A percentile compares a stretch with the other conserved stretches of the same genome.
These are phyloP conservation scores for Stegastes partitus DNA, from an alignment of 2,113 vertebrate genomes.

Conservation along the genomic window DNA sequence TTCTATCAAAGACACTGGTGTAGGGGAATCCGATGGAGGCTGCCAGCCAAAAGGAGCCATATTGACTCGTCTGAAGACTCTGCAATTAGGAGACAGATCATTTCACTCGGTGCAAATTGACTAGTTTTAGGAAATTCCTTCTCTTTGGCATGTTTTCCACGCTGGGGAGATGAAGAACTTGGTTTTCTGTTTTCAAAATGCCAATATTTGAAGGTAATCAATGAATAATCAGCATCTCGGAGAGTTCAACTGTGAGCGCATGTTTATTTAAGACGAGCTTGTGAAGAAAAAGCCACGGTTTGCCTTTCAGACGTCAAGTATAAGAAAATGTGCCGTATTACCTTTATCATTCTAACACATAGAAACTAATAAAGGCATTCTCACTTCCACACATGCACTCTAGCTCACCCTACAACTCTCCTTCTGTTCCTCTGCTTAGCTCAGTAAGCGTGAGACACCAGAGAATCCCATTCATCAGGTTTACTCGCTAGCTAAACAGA, in stretches of 20 bases:
- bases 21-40: slow-evolving; percentile 4
- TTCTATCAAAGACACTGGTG: slow-evolving; percentile 1
- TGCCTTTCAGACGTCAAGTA: no score
- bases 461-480: slow-evolving; percentile 78
- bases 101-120: neutral
- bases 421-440: slow-evolving; percentile 62
- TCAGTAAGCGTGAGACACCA: slow-evolving; percentile 67
- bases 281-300: neutral
- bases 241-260: neutral
- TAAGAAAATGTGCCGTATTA: neutral
- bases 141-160: neutral
- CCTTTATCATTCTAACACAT: slow-evolving; percentile 21
- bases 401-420: slow-evolving; percentile 36
- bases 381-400: slow-evolving; percentile 29
- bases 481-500: slow-evolving; percentile 77
- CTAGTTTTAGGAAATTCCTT: neutral
- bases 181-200: neutral
- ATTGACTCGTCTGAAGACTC: neutral
- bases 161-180: no score
- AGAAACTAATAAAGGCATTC: slow-evolving; percentile 21
- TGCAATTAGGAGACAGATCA: slow-evolving; percentile 2
- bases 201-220: slow-evolving; percentile 5
- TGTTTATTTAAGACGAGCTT: neutral
- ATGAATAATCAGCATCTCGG: neutral
- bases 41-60: neutral